Conservation (phyloP, 2,113 vertebrate genomes). For the Circaetus gallicus region DNA sequence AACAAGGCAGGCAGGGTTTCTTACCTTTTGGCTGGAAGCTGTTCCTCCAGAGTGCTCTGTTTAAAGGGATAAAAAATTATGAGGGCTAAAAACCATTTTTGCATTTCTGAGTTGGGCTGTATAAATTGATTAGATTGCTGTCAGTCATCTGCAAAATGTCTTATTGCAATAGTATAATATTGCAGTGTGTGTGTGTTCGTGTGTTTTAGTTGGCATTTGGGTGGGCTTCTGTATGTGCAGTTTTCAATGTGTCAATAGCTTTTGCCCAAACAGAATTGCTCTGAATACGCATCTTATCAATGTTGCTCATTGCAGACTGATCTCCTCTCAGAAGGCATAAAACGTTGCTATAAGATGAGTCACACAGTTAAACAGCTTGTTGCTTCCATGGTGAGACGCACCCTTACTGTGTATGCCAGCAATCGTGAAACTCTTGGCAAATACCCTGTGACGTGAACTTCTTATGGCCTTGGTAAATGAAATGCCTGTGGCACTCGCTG, state of each 20-base stretch:
- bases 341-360: conserved; percentile 66
- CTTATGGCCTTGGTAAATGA: not conserved
- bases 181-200: not conserved
- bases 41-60: not conserved
- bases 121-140: not conserved
- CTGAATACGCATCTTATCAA: conserved; percentile 63
- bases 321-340: conserved; percentile 36
- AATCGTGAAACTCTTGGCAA: not conserved
- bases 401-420: conserved; percentile 14
- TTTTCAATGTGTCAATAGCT: not conserved
- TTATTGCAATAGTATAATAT: not conserved
- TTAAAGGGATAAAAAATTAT: not conserved
- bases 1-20: not conserved
- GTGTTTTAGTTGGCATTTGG: not conserved
- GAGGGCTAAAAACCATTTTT: not conserved
- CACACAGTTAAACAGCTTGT: conserved; percentile 52
- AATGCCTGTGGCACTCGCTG: not conserved
- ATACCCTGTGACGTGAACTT: conserved; percentile 36
- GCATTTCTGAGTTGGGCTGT: not conserved
- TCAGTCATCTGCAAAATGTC: not conserved
- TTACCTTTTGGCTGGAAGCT: not conserved
- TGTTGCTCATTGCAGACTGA: conserved; percentile 46
- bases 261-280: conserved; percentile 54
- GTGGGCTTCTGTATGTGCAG: not conserved
- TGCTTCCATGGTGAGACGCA: conserved; percentile 52